phyloP scores from a whole-genome alignment of 2,888 invertebrate species.

The Anoncus sp. region DNA sequence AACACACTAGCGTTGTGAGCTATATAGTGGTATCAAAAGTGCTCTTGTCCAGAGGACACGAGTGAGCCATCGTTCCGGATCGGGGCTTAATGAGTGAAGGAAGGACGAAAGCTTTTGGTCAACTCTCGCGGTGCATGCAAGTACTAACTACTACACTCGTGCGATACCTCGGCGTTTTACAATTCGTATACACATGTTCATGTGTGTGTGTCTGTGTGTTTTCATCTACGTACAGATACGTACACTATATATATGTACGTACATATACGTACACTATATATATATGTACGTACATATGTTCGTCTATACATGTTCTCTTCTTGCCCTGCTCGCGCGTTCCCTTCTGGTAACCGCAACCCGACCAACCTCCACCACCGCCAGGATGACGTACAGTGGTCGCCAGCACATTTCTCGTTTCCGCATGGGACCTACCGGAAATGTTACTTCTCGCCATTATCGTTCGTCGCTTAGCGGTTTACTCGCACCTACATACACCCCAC shows the following conservation, averaged over 20 bases:
- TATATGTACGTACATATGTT: constrained; percentile 1
- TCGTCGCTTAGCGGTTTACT: constrained; percentile 63
- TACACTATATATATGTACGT: too few species aligned
- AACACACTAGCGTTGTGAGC: neutral
- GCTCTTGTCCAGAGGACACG: constrained; percentile 8
- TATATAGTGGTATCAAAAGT: constrained; percentile 7
- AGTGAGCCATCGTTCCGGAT: constrained; percentile 50
- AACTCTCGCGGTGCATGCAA: constrained; percentile 48
- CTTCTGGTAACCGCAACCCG: constrained; percentile 58
- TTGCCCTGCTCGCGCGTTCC: constrained; percentile 23
- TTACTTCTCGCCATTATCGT: constrained; percentile 65
- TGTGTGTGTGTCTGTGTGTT: neutral
- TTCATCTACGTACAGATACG: neutral
- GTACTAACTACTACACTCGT: constrained; percentile 39
- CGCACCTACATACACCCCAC: constrained; percentile 24
- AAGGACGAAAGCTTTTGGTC: constrained; percentile 55
- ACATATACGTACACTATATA: constrained; percentile 7
- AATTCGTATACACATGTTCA: constrained; percentile 7
- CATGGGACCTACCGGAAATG: constrained; percentile 61
- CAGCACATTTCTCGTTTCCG: constrained; percentile 64
- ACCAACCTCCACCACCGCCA: constrained; percentile 55
- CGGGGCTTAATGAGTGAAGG: constrained; percentile 40
- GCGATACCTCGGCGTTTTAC: constrained; percentile 48
- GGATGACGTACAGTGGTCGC: constrained; percentile 64
- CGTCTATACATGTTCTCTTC: constrained; percentile 17